Evolutionary conservation across 2,888 invertebrate genomes (phyloP), one percentile per base, ranked within the genome.

Genomic region (Smittia aterrima): DNA sequence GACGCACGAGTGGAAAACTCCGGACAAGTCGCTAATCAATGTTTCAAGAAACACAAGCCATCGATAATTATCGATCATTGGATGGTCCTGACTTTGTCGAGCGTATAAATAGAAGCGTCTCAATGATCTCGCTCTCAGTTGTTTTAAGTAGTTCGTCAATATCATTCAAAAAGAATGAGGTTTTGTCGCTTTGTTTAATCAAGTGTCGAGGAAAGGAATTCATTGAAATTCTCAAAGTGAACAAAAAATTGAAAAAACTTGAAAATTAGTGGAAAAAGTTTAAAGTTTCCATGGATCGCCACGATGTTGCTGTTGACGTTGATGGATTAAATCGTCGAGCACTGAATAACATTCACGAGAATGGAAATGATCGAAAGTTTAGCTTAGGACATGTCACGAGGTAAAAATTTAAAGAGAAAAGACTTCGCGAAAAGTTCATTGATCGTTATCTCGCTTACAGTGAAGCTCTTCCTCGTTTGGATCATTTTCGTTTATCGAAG

Each of bases 401-500:
- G 47, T 47, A 47, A 2, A 47, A 16, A 13, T n/a, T 38, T 38
- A 38, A 38, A 38, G 11, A 38, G 38, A 38, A 38, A 38, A 38
- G 11, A 38, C 4, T 7, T 38, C 11, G 38, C 11, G 4, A n/a
- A 38, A 47, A 47, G 47, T n/a, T 47, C 47, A 47, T 9, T 32
- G 32, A 9, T 32, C 32, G 32, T 32, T 6, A 3, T 32, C 32
- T 74, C 64, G 24, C 75, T 79, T 80, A 3, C 78, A 87, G 90
- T 78, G 95, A 95, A 81, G 90, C 91, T 1, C 81, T 94, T 41
- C 94, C 94, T 0, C 85, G 92, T 75, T 85, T 92, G 83, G 93
- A 93, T 80, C 91, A 93, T 81, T 95, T 95, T 80, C 87, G 92
- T 79, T 89, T 90, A 80, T 90, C 91, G 0, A 89, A 90, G 79